phyloP scores from a whole-genome alignment of 2,888 invertebrate species.

The Ochropleura leucogaster region DNA sequence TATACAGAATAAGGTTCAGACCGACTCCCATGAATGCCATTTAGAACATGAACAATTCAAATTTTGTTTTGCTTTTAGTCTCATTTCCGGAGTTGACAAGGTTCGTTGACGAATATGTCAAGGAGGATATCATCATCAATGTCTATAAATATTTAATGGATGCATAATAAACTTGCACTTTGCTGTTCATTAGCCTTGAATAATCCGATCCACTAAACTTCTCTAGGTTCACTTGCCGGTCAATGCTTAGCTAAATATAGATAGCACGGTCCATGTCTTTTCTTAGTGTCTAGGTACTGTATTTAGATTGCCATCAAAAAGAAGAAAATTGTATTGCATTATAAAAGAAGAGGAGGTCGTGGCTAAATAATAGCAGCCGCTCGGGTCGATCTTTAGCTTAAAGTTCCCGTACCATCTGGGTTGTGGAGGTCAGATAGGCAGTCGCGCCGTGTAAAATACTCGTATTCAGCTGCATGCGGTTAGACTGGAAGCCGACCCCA shows the following conservation, averaged over 20 bases:
- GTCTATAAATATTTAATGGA: slow-evolving; percentile 1
- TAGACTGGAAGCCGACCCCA: too few relatives aligned
- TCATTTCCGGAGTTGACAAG: slow-evolving; percentile 8
- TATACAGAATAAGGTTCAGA: neutral
- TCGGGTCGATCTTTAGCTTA: too few relatives aligned
- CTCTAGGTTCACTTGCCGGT: slow-evolving; percentile 23
- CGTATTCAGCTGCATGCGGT: too few relatives aligned
- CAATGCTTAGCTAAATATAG: slow-evolving; percentile 50
- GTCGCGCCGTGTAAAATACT: too few relatives aligned
- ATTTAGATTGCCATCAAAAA: neutral
- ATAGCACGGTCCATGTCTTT: slow-evolving; percentile 13
- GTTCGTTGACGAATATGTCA: slow-evolving; percentile 1
- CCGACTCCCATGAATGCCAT: slow-evolving; percentile 7
- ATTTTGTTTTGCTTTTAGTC: neutral
- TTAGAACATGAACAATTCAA: slow-evolving; percentile 7
- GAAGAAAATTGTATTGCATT: too few relatives aligned
- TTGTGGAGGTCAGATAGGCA: too few relatives aligned
- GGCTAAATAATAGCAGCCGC: too few relatives aligned
- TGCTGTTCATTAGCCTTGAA: slow-evolving; percentile 18
- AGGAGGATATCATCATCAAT: slow-evolving; percentile 6
- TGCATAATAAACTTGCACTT: neutral
- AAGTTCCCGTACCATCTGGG: too few relatives aligned
- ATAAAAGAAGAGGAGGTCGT: too few relatives aligned
- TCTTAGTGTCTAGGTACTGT: slow-evolving; percentile 11
- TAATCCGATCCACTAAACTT: slow-evolving; percentile 6